A percentile compares a stretch with the other conserved stretches of the same genome.
These are phyloP conservation scores for Cebuella pygmaea DNA, from an alignment of 2,797 vertebrate species.

Conservation along the genomic window DNA sequence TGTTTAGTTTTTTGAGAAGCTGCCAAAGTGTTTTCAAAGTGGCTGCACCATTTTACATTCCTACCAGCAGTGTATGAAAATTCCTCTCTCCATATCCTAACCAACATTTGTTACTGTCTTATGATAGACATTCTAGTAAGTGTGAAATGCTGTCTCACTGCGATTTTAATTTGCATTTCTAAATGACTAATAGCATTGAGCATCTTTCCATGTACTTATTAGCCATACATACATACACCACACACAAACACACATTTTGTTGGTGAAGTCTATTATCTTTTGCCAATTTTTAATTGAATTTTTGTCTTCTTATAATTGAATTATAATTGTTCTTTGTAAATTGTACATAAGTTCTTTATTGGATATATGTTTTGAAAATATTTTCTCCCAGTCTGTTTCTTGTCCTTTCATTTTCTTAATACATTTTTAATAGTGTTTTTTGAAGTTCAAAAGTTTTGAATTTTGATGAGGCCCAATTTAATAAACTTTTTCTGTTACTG, in stretches of 20 bases:
- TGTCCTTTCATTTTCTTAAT: background rate
- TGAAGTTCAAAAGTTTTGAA: background rate
- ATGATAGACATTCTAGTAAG: background rate
- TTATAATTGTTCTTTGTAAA: background rate
- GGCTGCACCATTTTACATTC: background rate
- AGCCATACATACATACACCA: background rate
- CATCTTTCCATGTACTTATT: background rate
- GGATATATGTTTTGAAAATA: background rate
- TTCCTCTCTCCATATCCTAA: background rate
- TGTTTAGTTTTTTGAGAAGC: constrained; percentile 38
- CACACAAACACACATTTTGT: background rate
- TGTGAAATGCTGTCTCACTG: background rate
- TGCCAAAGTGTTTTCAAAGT: background rate
- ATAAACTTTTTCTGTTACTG: background rate
- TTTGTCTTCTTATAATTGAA: constrained; percentile 8
- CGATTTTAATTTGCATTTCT: constrained; percentile 29
- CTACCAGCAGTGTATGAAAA: background rate
- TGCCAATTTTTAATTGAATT: background rate
- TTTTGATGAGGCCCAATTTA: background rate
- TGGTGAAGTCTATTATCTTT: background rate
- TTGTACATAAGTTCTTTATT: background rate
- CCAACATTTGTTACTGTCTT: background rate
- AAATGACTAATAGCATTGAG: background rate
- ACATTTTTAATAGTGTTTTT: background rate
- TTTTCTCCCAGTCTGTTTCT: background rate